Conservation (phyloP, 2,113 vertebrate genomes). For the Formicarius rufipectus region DNA sequence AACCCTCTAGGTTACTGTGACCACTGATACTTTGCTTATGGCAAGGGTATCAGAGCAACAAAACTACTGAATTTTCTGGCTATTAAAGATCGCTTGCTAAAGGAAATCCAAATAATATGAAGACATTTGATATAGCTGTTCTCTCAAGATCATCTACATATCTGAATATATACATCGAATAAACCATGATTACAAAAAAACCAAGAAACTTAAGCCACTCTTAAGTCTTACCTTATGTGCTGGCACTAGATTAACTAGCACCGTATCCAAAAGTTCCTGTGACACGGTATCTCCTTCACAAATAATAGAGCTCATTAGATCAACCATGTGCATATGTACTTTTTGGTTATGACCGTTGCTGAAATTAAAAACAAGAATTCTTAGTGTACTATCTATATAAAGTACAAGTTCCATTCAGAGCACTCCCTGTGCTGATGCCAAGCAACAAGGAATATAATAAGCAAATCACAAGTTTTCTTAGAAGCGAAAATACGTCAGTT, state of each 20-base stretch:
- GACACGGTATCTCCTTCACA: conserved; percentile 98
- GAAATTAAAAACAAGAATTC: conserved; percentile 59
- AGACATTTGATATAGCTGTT: neutral
- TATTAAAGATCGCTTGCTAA: neutral
- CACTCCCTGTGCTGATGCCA: neutral
- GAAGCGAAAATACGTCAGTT: neutral
- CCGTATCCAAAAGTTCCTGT: conserved; percentile 96
- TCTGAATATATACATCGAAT: neutral
- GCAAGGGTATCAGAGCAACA: neutral
- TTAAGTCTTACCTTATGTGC: conserved; percentile 89
- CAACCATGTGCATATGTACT: conserved; percentile 99
- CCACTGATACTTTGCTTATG: neutral
- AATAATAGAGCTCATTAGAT: conserved; percentile 98
- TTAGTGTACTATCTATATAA: neutral
- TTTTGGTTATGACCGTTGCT: conserved; percentile 99
- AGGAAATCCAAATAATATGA: neutral
- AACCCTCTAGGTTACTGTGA: neutral
- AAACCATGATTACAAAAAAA: neutral
- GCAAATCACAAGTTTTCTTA: neutral
- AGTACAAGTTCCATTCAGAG: neutral
- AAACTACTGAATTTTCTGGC: neutral
- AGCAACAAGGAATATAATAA: neutral
- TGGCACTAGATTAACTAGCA: conserved; percentile 95
- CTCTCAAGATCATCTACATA: neutral
- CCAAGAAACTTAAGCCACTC: neutral